phyloP scores from a whole-genome alignment of 2,888 invertebrate genomes.

The Iselma pallidipennis region DNA sequence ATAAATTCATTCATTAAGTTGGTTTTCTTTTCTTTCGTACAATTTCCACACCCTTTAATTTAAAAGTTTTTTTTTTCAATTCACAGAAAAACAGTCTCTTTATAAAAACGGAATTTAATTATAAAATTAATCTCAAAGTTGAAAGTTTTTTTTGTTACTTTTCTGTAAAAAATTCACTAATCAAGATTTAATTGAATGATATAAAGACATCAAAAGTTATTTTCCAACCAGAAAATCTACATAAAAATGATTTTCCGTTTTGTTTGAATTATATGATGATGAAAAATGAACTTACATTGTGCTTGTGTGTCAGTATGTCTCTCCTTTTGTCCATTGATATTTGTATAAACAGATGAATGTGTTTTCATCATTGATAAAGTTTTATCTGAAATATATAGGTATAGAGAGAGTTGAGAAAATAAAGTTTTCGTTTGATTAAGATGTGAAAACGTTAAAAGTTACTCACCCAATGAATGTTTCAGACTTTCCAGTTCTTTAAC shows the following conservation, averaged over 20 bases:
- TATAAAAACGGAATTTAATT: neutral
- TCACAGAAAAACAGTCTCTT: neutral
- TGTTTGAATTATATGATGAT: no score
- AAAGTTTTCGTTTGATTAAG: neutral
- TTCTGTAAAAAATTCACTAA: no score
- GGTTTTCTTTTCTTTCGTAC: no score
- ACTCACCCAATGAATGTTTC: constrained; percentile 53
- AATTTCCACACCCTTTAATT: neutral
- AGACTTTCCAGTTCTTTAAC: constrained; percentile 60
- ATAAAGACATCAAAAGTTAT: neutral
- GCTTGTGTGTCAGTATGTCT: constrained; percentile 48
- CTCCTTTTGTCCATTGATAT: constrained; percentile 51
- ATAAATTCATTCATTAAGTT: neutral
- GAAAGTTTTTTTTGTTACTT: neutral
- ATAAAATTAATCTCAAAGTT: neutral
- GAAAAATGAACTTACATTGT: constrained; percentile 50
- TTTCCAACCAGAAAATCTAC: no score
- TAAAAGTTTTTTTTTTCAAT: neutral
- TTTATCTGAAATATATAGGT: constrained; percentile 47
- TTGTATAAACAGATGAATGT: constrained; percentile 48
- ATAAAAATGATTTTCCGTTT: no score
- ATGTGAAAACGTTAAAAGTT: constrained; percentile 22
- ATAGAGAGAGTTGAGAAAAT: neutral
- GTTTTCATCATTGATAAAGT: constrained; percentile 52
- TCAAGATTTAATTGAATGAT: no score